These are phyloP conservation scores for Hoplias malabaricus DNA, from an alignment of 2,113 vertebrate species.

Conservation along the genomic window DNA sequence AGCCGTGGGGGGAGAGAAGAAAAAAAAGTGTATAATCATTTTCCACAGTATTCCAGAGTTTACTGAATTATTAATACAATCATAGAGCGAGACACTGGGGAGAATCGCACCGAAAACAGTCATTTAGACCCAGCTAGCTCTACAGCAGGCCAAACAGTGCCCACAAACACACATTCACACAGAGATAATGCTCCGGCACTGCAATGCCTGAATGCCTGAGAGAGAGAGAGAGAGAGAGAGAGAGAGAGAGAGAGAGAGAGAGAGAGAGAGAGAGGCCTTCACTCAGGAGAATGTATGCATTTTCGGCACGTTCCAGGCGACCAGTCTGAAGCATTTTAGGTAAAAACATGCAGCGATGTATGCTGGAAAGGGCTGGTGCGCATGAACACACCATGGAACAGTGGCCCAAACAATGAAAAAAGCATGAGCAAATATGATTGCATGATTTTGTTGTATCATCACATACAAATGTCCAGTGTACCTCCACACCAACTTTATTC, in stretches of 20 bases:
- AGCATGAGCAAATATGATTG: neutral
- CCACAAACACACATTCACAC: neutral
- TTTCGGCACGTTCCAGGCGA: neutral
- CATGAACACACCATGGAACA: neutral
- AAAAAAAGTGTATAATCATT: constrained; percentile 57
- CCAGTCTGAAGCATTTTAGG: neutral
- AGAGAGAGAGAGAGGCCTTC: neutral
- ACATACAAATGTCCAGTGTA: too few species aligned
- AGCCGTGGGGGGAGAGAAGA: constrained; percentile 55
- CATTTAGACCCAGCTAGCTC: constrained; percentile 9
- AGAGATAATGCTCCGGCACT: constrained; percentile 10
- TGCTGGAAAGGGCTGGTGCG: neutral
- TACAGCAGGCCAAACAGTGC: neutral
- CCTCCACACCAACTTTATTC: too few species aligned
- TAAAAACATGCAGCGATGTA: neutral
- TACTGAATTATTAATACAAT: constrained; percentile 70
- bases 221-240: constrained; percentile 4
- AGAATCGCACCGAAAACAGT: constrained; percentile 28
- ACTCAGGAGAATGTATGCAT: neutral
- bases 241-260: neutral
- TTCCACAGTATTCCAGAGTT: constrained; percentile 64
- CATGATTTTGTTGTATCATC: too few species aligned
- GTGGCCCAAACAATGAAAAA: neutral
- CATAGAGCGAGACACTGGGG: constrained; percentile 46
- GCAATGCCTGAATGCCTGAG: neutral